phyloP scores from a whole-genome alignment of 23 tunicate species.

The Trididemnum miniatum region DNA sequence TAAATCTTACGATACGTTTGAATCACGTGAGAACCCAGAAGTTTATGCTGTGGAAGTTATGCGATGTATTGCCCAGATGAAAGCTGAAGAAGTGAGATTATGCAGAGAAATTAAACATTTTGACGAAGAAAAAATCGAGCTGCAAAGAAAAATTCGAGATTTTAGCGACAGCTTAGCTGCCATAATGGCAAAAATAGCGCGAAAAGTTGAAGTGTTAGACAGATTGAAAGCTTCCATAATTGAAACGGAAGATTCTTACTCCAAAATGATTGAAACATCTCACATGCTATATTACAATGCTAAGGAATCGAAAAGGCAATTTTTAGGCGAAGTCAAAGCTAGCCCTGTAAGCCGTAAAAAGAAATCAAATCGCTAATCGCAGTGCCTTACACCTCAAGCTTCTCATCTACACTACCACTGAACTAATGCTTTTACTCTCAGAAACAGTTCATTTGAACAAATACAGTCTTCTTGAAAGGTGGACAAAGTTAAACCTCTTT shows the following conservation, averaged over 20 bases:
- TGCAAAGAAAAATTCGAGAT: conserved; percentile 45
- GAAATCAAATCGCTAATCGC: too few relatives aligned
- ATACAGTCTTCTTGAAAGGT: too few relatives aligned
- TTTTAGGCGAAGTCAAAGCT: conserved; percentile 21
- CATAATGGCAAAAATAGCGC: conserved; percentile 6
- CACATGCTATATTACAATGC: conserved; percentile 57
- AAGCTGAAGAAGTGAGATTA: conserved; percentile 37
- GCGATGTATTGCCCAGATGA: conserved; percentile 64
- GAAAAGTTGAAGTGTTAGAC: conserved; percentile 1
- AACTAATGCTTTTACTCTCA: too few relatives aligned
- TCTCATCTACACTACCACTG: too few relatives aligned
- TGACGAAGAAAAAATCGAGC: conserved; percentile 29
- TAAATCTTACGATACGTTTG: background rate
- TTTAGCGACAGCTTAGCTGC: conserved; percentile 47
- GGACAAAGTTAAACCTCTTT: too few relatives aligned
- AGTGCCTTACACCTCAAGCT: too few relatives aligned
- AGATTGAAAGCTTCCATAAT: conserved; percentile 37
- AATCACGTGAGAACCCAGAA: background rate
- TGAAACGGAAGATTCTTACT: conserved; percentile 67
- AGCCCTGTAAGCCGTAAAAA: too few relatives aligned
- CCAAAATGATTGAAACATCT: conserved; percentile 76
- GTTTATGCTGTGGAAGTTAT: conserved; percentile 48
- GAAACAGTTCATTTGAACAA: too few relatives aligned
- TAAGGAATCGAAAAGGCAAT: conserved; percentile 21
- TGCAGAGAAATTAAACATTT: conserved; percentile 31